Evolutionary conservation across 2,888 invertebrate genomes (phyloP), one percentile per base, ranked within the genome.

Genomic region (Drosophila emarginata): DNA sequence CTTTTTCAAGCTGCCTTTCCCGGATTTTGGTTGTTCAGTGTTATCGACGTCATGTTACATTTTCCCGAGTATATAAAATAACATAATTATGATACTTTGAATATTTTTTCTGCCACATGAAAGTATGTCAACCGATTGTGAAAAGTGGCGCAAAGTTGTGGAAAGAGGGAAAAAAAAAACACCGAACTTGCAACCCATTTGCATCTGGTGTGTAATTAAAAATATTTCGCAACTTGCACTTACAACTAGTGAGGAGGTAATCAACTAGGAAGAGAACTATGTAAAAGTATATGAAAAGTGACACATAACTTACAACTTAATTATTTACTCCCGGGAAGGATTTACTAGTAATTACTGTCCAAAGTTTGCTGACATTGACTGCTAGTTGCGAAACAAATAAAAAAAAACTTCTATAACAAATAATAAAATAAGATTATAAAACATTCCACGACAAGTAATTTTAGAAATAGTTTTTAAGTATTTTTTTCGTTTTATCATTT

Each of bases 81-180:
- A 62, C 68, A 72, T 67, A 59, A 61, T 69, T 61, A 40, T 78
- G 64, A 2, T 37, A 60, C 26, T 64, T 67, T 36, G 56, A 14
- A 39, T 64, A 21, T 18, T 45, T 45, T 45, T 21, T 54, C 40
- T 64, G 45, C 11, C 15, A 67, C 18, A 18, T 7, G 18, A 54
- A 36, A 54, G 66, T 73, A 61, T 67, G 76, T 74, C 74, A 76
- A 63, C 51, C 57, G 14, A 52, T 14, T 12, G 58, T 21, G n/a
- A 54, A 26, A 65, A 50, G 37, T 65, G 66, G 39, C 63, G 64
- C 52, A 53, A 54, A 58, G 57, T 11, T 28, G 39, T 39, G 12
- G 57, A 39, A 12, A 54, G 18, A 15, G 9, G 32, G 53, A 7
- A 15, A 32, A 32, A 37, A 37, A 37, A 37, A 37, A 11, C n/a